phyloP scores from a whole-genome alignment of 2,797 vertebrate genomes.

The Anabacerthia variegaticeps region DNA sequence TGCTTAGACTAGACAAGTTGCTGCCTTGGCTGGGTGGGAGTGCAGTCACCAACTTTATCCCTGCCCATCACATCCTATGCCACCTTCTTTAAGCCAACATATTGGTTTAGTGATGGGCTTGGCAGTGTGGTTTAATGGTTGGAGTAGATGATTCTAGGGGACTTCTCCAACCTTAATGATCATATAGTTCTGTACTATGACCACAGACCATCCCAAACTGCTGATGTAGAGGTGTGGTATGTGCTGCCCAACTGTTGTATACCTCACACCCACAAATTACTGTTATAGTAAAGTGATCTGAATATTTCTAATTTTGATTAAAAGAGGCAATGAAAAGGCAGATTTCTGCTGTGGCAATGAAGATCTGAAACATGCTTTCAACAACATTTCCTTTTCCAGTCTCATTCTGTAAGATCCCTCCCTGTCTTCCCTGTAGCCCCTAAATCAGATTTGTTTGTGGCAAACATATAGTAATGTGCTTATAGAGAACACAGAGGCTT shows the following conservation, averaged over 20 bases:
- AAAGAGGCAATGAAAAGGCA: background rate
- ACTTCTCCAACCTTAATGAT: background rate
- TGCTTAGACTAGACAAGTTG: background rate
- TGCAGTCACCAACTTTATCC: background rate
- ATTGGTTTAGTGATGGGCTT: background rate
- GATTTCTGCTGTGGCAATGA: background rate
- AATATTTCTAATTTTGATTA: background rate
- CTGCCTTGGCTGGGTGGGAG: background rate
- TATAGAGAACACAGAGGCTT: background rate
- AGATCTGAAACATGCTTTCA: background rate
- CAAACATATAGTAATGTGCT: background rate
- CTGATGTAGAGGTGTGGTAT: accelerated
- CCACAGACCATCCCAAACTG: accelerated
- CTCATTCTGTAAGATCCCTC: background rate
- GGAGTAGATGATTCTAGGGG: background rate
- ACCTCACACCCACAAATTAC: too few species aligned
- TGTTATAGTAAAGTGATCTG: background rate
- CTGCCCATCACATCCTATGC: background rate
- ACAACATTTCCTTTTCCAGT: background rate
- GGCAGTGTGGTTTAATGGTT: background rate
- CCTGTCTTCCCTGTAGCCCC: background rate
- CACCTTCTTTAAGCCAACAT: background rate
- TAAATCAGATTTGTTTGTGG: background rate
- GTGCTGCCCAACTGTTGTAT: accelerated
- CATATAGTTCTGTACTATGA: background rate